Evolutionary conservation across 2,888 invertebrate species (phyloP), one percentile per base, ranked within the genome.

Genomic region (Stenodera caucasica): DNA sequence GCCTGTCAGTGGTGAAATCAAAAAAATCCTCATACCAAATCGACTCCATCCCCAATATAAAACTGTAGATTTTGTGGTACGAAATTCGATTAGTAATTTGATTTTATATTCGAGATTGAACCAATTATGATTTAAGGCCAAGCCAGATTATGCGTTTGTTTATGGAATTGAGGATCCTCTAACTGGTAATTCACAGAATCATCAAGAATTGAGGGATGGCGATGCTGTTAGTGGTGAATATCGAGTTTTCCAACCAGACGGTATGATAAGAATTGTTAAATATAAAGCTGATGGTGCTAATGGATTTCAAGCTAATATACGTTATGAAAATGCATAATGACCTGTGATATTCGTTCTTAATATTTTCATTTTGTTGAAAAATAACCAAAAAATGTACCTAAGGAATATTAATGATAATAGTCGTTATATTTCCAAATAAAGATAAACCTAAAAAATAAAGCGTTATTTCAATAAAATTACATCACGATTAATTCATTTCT

Each of bases 141-240:
- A 88, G 75, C 90, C 91, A 14, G 89, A 90, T 77, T 91, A 91
- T 74, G 84, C 85, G 40, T 91, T 89, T 78, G 85, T 89, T 0
- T 91, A 90, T 72, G 91, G 91, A 53, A 89, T 91, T 33, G 88
- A 90, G 70, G 91, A 91, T 78, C 88, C 88, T 5, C 82, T 85
- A 67, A 88, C 87, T 21, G 89, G 89, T 56, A 90, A 90, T 78
- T 85, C 85, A 57, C 91, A 91, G 79, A 86, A 86, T 72, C 90
- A 89, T 69, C 85, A 88, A 68, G 90, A 91, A 76, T 83, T 84
- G 7, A 84, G 91, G 57, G 85, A 89, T 70, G 91, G 91, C 2
- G 89, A 90, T 73, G 84, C 85, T 0, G 90, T 91, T 12, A 83
- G 81, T 32, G 91, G 91, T 18, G 88, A 90, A 77, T 91, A 91